Evolutionary conservation across 1,140 invertebrate genomes (phyloP), one percentile per base, ranked within the genome.

Genomic region (Musca vetustissima): DNA sequence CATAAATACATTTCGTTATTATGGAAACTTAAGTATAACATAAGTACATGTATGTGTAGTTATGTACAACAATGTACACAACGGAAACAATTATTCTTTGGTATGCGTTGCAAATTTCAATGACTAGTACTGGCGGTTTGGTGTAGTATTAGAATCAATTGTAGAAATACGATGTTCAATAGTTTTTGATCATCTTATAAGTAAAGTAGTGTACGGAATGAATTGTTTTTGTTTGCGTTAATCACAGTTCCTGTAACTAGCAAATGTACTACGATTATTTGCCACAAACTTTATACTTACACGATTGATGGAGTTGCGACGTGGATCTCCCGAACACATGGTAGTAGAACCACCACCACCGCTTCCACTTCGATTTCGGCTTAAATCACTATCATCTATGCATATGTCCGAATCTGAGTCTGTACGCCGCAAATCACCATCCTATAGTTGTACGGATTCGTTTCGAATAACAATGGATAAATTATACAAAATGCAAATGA

Each of bases 351-450:
- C 70, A 3, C 25, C 66, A 65, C 73, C 74, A 32, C 65, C 69
- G n/a, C 74, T 69, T 6, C 78, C 78, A 7, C 76, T 75, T 61
- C 73, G 79, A 14, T 22, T 64, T 4, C 57, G 53, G 36, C 67
- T 55, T 53, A 68, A 66, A 53, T 73, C 68, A 68, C 79, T 79
- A 68, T 94, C 92, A 76, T 93, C 92, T 70, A 94, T 87, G 79
- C 93, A 95, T 53, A 95, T 86, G 83, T 96, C 93, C 19, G 92
- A 94, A 84, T 95, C 93, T 13, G 93, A 94, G 81, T 94, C 93
- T 25, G 85, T 86, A 76, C 88, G 86, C 70, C 87, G 84, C 71
- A 88, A 86, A 69, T 85, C 83, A 74, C 91, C 89, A 43, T 69
- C 68, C 68, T 69, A 49, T n/a, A n/a, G n/a, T n/a, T n/a, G 22